A percentile compares a stretch with the other conserved stretches of the same genome.
phyloP scores from a whole-genome alignment of 2,888 invertebrate genomes.

The Volucella inanis region DNA sequence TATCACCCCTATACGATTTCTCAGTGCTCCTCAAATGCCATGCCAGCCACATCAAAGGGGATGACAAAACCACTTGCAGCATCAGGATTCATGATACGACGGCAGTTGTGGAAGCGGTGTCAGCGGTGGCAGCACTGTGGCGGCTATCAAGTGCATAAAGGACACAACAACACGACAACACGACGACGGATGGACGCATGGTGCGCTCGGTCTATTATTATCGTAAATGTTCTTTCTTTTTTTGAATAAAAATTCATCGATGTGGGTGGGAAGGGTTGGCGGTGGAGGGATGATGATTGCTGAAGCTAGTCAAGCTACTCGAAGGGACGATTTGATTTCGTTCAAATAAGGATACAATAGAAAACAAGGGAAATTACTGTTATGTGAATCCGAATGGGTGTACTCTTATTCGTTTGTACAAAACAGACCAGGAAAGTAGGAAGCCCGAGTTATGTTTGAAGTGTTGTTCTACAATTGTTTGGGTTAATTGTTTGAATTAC shows the following conservation, averaged over 20 bases:
- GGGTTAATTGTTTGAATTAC: constrained; percentile 74
- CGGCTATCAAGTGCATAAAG: constrained; percentile 75
- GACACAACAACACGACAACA: constrained; percentile 7
- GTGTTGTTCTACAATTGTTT: constrained; percentile 74
- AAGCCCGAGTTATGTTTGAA: constrained; percentile 65
- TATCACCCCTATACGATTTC: too few species aligned
- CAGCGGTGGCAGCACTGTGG: constrained; percentile 19
- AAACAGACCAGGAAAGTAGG: constrained; percentile 16
- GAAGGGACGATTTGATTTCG: constrained; percentile 67
- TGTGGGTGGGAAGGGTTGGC: constrained; percentile 13
- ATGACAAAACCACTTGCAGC: constrained; percentile 77
- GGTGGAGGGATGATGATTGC: constrained; percentile 44
- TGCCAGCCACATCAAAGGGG: constrained; percentile 74
- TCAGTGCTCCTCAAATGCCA: constrained; percentile 5
- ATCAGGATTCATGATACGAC: constrained; percentile 13
- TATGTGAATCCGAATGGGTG: constrained; percentile 17
- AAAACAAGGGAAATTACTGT: constrained; percentile 61
- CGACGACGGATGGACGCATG: constrained; percentile 22
- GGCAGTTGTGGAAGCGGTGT: neutral
- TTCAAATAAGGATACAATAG: constrained; percentile 67
- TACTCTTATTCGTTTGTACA: constrained; percentile 16
- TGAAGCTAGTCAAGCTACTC: constrained; percentile 43
- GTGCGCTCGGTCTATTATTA: constrained; percentile 66
- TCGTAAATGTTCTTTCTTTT: constrained; percentile 57
- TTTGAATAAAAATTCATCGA: constrained; percentile 58